Conservation (phyloP, 1,140 invertebrate genomes). For the Hylaeus anthracinus region DNA sequence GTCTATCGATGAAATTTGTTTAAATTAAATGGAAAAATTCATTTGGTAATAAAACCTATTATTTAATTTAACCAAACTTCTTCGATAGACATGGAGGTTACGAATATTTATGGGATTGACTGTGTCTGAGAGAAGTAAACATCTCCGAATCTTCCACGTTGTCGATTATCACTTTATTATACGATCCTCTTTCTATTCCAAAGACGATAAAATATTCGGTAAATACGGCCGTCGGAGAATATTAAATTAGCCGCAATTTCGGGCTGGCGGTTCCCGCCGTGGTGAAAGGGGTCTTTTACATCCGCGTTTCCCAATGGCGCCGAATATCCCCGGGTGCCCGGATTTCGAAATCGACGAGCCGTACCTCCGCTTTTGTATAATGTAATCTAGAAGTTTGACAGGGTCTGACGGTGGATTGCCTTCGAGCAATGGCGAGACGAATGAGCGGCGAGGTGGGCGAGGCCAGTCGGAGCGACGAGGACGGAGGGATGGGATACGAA, state of each 20-base stretch:
- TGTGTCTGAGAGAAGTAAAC: too few species aligned
- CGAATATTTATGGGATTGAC: too few species aligned
- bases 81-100: too few species aligned
- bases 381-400: constrained; percentile 67
- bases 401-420: constrained; percentile 47
- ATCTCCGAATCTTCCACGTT: too few species aligned
- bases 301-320: neutral
- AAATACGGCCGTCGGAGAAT: constrained; percentile 12
- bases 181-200: too few species aligned
- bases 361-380: constrained; percentile 66
- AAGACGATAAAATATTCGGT: neutral
- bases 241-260: constrained; percentile 30
- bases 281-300: neutral
- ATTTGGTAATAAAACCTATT: too few species aligned
- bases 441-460: neutral
- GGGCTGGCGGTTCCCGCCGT: neutral
- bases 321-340: constrained; percentile 17
- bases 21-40: too few species aligned
- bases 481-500: constrained; percentile 5
- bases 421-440: constrained; percentile 3
- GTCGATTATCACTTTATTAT: too few species aligned
- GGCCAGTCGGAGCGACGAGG: neutral
- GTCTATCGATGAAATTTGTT: too few species aligned
- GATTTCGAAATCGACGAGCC: constrained; percentile 53
- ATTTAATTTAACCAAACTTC: too few species aligned